phyloP scores from a whole-genome alignment of 2,888 invertebrate species.

The Ametastegia equiseti region DNA sequence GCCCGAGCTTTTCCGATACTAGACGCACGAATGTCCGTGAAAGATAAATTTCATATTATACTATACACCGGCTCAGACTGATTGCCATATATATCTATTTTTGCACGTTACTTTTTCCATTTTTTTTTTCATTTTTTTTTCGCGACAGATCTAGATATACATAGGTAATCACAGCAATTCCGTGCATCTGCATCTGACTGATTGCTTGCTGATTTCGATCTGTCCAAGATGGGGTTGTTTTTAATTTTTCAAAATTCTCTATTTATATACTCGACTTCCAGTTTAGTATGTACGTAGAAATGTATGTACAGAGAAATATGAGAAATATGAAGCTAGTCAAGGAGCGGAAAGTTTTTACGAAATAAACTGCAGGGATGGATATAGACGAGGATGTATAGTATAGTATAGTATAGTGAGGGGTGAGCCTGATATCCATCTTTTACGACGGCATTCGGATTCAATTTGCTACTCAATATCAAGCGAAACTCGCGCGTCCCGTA shows the following conservation, averaged over 20 bases:
- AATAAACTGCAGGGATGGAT: not conserved
- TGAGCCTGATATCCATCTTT: slow-evolving; percentile 67
- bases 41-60: slow-evolving; percentile 34
- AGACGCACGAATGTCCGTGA: slow-evolving; percentile 5
- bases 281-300: not conserved
- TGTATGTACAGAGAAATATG: not conserved
- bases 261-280: not conserved
- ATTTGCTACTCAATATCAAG: slow-evolving; percentile 69
- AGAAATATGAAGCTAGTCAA: not conserved
- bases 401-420: slow-evolving; percentile 2
- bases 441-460: slow-evolving; percentile 68
- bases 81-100: not conserved
- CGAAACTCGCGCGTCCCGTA: slow-evolving; percentile 48
- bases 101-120: not conserved
- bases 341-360: slow-evolving; percentile 18
- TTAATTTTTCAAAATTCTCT: not conserved
- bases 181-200: not conserved
- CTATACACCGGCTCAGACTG: not conserved
- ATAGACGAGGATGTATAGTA: not conserved
- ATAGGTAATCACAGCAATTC: not conserved
- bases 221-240: not conserved
- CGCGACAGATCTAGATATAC: too few species aligned
- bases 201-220: slow-evolving; percentile 15
- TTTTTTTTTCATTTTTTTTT: not conserved
- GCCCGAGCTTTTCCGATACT: not conserved